phyloP scores from a whole-genome alignment of 2,888 invertebrate genomes.

The Crepidodera aurea region DNA sequence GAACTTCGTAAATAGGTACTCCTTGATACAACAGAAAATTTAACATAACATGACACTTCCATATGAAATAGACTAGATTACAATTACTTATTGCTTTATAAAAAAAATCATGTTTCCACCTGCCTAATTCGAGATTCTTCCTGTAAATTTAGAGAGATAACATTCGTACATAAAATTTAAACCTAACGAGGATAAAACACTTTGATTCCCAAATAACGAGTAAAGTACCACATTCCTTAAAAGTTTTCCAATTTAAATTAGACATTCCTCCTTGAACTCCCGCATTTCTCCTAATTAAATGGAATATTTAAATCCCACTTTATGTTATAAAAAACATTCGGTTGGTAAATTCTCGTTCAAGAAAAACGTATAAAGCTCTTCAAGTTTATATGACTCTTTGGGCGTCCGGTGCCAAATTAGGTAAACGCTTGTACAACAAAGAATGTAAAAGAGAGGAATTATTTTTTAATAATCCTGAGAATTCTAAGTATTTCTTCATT shows the following conservation, averaged over 20 bases:
- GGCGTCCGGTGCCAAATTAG: constrained; percentile 2
- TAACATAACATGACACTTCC: too few species aligned
- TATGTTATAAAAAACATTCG: background rate
- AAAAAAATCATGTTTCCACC: too few species aligned
- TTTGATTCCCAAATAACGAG: background rate
- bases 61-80: too few species aligned
- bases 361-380: background rate
- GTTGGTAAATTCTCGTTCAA: background rate
- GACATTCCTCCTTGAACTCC: constrained; percentile 18
- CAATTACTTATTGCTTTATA: too few species aligned
- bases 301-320: constrained; percentile 8
- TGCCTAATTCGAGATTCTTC: too few species aligned
- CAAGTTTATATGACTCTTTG: constrained; percentile 1
- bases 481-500: background rate
- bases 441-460: background rate
- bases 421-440: constrained; percentile 8
- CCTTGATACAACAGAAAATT: too few species aligned
- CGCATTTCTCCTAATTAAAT: constrained; percentile 24
- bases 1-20: too few species aligned
- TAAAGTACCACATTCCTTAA: background rate
- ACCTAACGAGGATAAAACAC: background rate
- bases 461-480: background rate
- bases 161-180: background rate
- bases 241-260: constrained; percentile 26
- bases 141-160: too few species aligned